These are phyloP conservation scores for Muntiacus muntjak DNA, from an alignment of 2,113 vertebrate genomes.

Conservation along the genomic window DNA sequence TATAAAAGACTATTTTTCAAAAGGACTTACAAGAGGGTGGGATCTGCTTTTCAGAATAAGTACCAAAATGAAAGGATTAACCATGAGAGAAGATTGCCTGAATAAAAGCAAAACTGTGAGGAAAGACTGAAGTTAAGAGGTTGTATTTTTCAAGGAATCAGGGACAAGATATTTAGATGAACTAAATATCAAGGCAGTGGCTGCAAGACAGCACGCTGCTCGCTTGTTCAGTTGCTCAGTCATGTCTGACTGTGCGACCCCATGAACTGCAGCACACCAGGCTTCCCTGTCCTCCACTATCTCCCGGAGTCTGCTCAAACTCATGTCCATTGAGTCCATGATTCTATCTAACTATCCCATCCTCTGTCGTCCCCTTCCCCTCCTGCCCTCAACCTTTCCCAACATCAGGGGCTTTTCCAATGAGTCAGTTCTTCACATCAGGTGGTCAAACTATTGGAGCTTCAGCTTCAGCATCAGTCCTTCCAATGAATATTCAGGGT, in stretches of 20 bases:
- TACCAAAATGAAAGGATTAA: too few species aligned
- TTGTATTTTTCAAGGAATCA: background rate
- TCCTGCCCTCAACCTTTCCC: background rate
- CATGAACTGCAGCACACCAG: background rate
- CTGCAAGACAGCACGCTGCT: background rate
- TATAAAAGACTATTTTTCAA: background rate
- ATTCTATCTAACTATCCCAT: background rate
- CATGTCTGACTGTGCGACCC: accelerated
- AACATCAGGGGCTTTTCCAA: background rate
- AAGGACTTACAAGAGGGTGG: background rate
- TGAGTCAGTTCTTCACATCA: background rate
- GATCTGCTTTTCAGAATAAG: background rate
- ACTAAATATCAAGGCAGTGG: background rate
- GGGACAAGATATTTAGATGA: background rate
- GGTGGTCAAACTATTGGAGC: background rate
- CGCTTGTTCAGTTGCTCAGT: background rate
- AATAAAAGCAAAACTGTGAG: background rate
- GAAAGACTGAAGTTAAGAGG: background rate
- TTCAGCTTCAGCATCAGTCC: background rate
- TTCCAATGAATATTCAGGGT: background rate
- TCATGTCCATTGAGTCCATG: background rate
- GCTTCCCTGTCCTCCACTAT: background rate
- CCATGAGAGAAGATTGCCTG: background rate
- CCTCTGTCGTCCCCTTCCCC: background rate
- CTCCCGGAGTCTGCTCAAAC: background rate